Conservation (phyloP, 1,140 invertebrate species). For the Lordiphosa collinella region DNA sequence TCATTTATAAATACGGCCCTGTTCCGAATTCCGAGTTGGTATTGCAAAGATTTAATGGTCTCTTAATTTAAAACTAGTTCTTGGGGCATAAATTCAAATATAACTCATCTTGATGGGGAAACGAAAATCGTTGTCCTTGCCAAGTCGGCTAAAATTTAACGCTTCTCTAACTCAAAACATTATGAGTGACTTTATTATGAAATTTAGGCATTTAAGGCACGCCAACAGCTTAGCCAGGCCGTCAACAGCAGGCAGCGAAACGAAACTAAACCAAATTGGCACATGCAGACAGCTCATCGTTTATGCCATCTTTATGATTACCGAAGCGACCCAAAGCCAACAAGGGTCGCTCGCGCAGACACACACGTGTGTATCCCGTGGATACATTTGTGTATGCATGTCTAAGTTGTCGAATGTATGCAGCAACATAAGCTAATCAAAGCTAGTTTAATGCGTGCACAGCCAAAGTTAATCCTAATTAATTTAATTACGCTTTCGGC, state of each 20-base stretch:
- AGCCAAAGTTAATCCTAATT: conserved; percentile 77
- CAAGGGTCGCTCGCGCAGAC: conserved; percentile 24
- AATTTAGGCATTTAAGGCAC: too few species aligned
- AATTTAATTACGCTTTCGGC: conserved; percentile 75
- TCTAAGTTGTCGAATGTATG: conserved; percentile 54
- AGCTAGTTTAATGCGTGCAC: conserved; percentile 75
- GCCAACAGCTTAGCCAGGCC: not conserved
- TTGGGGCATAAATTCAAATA: too few species aligned
- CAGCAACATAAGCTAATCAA: conserved; percentile 72
- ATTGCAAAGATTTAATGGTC: too few species aligned
- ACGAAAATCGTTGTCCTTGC: too few species aligned
- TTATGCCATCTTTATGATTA: conserved; percentile 76
- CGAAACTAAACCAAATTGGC: conserved; percentile 45
- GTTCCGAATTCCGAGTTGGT: too few species aligned
- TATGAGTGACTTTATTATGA: too few species aligned
- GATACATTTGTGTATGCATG: conserved; percentile 66
- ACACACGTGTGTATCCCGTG: conserved; percentile 17
- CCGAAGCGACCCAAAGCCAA: conserved; percentile 57
- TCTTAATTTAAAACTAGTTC: too few species aligned
- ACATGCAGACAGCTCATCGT: conserved; percentile 59
- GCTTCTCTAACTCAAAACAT: too few species aligned
- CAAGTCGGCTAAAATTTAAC: too few species aligned
- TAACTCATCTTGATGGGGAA: too few species aligned
- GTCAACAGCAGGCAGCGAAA: conserved; percentile 7
- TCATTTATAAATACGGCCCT: too few species aligned